Evolutionary conservation across 1,140 invertebrate genomes (phyloP).

Genomic region (Cyphomyrmex costatus): DNA sequence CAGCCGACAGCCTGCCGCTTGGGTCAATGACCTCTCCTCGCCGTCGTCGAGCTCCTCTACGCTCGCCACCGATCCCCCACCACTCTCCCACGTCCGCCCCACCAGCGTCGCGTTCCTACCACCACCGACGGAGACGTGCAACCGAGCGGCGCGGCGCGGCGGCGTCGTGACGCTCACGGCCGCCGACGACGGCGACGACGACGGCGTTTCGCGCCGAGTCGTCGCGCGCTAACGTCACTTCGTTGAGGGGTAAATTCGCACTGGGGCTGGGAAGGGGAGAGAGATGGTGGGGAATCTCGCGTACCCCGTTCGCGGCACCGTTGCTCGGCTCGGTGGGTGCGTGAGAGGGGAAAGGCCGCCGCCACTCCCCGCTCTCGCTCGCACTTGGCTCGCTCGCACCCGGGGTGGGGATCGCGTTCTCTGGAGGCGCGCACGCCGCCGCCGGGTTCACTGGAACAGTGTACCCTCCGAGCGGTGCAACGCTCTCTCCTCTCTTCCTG

Average conservation of each 20-base stretch:
- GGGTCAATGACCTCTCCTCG: conserved; percentile 86
- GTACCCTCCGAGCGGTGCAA: conserved; percentile 84
- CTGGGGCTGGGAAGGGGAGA: background rate
- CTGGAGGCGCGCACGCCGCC: conserved; percentile 67
- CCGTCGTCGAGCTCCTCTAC: conserved; percentile 80
- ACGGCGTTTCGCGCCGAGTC: conserved; percentile 26
- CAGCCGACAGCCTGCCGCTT: conserved; percentile 86
- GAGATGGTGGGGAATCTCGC: conserved; percentile 2
- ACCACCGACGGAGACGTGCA: conserved; percentile 1
- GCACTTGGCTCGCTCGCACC: background rate
- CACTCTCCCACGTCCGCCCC: background rate
- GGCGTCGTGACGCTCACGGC: conserved; percentile 41
- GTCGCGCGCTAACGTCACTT: background rate
- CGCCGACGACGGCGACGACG: too few species aligned
- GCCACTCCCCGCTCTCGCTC: conserved; percentile 14
- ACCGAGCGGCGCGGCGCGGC: conserved; percentile 18
- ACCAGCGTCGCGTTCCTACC: conserved; percentile 11
- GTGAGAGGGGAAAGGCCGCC: conserved; percentile 1
- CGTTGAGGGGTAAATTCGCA: conserved; percentile 29
- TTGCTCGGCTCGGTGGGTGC: background rate
- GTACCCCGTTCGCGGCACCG: conserved; percentile 34
- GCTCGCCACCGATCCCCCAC: conserved; percentile 42
- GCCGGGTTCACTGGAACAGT: conserved; percentile 86
- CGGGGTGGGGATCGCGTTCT: conserved; percentile 70
- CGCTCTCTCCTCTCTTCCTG: conserved; percentile 85